Percentiles rank a stretch among this genome's conserved stretches.
These are phyloP conservation scores for Halyomorpha halys DNA, from an alignment of 1,140 invertebrate genomes.

Conservation along the genomic window DNA sequence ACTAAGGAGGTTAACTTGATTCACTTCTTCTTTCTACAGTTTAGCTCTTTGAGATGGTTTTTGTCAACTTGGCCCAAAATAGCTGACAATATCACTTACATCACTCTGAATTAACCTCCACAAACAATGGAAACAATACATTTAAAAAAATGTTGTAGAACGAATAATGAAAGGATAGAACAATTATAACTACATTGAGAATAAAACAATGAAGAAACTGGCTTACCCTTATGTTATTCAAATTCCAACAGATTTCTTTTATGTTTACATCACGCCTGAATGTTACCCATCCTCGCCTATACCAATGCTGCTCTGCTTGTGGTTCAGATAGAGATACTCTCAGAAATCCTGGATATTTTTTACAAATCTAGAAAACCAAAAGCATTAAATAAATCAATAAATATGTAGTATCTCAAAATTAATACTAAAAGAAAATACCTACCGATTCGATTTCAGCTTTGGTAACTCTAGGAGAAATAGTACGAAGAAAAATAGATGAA, in stretches of 20 bases:
- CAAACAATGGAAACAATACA: too few species aligned
- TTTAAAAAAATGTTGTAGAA: too few species aligned
- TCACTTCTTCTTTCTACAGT: too few species aligned
- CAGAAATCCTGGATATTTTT: conserved; percentile 89
- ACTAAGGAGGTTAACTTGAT: too few species aligned
- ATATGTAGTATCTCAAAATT: conserved; percentile 35
- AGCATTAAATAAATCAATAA: not conserved
- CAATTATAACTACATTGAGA: too few species aligned
- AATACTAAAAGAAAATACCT: not conserved
- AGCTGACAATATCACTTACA: too few species aligned
- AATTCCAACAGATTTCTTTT: conserved; percentile 98
- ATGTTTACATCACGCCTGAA: conserved; percentile 95
- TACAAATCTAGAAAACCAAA: conserved; percentile 56
- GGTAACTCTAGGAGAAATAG: conserved; percentile 89
- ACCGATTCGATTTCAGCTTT: conserved; percentile 87
- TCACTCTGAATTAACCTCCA: too few species aligned
- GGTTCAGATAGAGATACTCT: conserved; percentile 94
- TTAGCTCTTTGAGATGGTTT: too few species aligned
- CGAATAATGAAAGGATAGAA: too few species aligned
- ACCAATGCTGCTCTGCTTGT: conserved; percentile 86
- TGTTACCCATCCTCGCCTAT: conserved; percentile 95
- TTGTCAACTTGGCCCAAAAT: too few species aligned
- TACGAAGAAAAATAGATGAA: conserved; percentile 91
- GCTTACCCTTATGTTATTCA: conserved; percentile 85
- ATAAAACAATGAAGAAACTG: not conserved